Conservation (phyloP, 2,113 vertebrate genomes). For the Setophaga coronata region DNA sequence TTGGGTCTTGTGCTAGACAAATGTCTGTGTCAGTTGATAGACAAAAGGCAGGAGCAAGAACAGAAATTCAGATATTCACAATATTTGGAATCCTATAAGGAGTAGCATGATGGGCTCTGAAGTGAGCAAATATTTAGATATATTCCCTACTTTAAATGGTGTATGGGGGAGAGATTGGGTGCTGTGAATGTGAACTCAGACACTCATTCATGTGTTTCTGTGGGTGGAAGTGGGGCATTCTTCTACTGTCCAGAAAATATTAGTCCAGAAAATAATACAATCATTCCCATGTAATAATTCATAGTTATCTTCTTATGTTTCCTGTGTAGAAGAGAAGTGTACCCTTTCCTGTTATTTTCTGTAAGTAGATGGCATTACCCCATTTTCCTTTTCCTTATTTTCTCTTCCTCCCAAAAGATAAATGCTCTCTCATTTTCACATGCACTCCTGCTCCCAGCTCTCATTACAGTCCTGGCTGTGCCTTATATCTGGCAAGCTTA, state of each 20-base stretch:
- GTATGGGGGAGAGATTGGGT: rapidly evolving
- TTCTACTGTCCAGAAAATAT: neutral
- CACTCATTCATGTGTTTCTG: neutral
- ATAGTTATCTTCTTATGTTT: neutral
- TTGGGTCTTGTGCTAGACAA: neutral
- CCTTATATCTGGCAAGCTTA: neutral
- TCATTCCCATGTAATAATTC: neutral
- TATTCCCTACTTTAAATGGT: neutral
- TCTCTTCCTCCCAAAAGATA: neutral
- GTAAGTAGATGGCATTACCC: neutral
- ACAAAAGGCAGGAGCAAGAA: neutral
- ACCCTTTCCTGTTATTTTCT: neutral
- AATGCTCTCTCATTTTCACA: neutral
- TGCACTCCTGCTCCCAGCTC: neutral
- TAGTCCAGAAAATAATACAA: neutral
- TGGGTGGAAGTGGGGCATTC: neutral
- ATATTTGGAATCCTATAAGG: neutral
- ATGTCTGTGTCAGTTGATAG: neutral
- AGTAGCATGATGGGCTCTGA: neutral
- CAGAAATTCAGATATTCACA: neutral
- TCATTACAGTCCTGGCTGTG: conserved; percentile 12
- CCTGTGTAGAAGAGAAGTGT: neutral
- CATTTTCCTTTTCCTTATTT: neutral
- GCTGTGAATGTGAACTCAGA: neutral
- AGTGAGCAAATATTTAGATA: neutral